Evolutionary conservation across 2,113 vertebrate species (phyloP), one percentile per base, ranked within the genome.

Genomic region (Urocitellus parryii): DNA sequence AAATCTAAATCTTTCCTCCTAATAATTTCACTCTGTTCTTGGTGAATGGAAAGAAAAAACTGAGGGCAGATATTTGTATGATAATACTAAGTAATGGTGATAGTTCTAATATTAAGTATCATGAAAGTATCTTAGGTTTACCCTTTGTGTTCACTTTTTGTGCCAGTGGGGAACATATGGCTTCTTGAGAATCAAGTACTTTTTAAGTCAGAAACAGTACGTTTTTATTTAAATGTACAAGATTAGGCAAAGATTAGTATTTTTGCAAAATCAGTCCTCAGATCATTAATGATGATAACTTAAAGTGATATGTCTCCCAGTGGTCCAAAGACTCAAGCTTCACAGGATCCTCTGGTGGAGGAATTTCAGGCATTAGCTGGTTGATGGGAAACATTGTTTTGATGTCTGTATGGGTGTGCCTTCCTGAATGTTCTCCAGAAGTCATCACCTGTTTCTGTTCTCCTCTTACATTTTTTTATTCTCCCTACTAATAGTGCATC

Each of bases 401-500:
- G 10, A 88, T 70, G 63, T 91, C 70, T 45, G 37, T 25, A 24
- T 92, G 78, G 78, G 7, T 87, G 29, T 45, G 34, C 20, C n/a
- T 96, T 93, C 70, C 34, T 22, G 61, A 10, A 61, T 51, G 24
- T 87, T 91, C 48, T 51, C 24, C 20, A 37, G 37, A 88, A 88
- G 32, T 90, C 20, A 39, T 77, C 56, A 74, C 61, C 4, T 79
- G 17, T 89, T 77, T 94, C 65, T 82, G 45, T 92, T 84, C 88
- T 58, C 72, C 39, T 92, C 92, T 93, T 72, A 87, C 1, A 24
- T 51, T 11, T n/a, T 86, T 70, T 7, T 82, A 1, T 63, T 83
- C 20, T 97, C 96, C 81, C n/a, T 97, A 95, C 89, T 94, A 94
- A 97, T 97, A 99, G 99, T 99, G 99, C 98, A 99, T 99, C 98